Base-by-base conservation (phyloP, 2,797 vertebrate genomes). In the Mustela erminea region DNA sequence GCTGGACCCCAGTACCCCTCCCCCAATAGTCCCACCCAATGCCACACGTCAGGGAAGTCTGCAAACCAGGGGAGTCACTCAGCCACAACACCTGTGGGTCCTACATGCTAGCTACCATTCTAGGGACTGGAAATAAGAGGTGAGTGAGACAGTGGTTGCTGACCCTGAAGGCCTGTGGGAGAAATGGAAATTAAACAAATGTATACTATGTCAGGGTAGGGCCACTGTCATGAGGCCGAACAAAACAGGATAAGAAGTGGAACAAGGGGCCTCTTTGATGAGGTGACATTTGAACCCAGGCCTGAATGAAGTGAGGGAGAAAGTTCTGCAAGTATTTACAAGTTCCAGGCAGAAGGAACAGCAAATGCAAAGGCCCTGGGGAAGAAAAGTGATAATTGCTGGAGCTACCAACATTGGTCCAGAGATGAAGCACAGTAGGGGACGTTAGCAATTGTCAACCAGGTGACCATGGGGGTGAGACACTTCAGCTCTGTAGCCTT, bases 311-410 rank as follows among this genome's bases (percentile, higher is more conserved):
- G 46, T 11, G 75, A 83, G 35, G 25, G 23, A 75, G 60, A 17
- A 38, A 92, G 68, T 17, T 27, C 43, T 90, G 58, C 5, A 46
- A 20, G 46, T 18, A 43, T 38, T 21, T 32, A 70, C 72, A 38
- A 82, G 78, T 85, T 77, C n/a, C 21, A 35, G 77, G 72, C 35
- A 72, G 84, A 29, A 49, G 78, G 54, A 46, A 49, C 3, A 52
- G 60, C 35, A 93, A 41, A 38, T 41, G 54, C 80, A 80, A 96
- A 75, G 87, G 35, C 68, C 94, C 88, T 68, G 77, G 38, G 90
- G 91, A 27, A 85, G 82, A 94, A 83, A 87, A 0, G 7, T 15
- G 74, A 82, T 27, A 18, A 18, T 1, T 52, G 35, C 84, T 10
- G 12, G 70, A 64, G 15, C 25, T 58, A 14, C 38, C 27, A 49